Evolutionary conservation across 1,140 invertebrate genomes (phyloP).

Genomic region (Bacillus rossius): DNA sequence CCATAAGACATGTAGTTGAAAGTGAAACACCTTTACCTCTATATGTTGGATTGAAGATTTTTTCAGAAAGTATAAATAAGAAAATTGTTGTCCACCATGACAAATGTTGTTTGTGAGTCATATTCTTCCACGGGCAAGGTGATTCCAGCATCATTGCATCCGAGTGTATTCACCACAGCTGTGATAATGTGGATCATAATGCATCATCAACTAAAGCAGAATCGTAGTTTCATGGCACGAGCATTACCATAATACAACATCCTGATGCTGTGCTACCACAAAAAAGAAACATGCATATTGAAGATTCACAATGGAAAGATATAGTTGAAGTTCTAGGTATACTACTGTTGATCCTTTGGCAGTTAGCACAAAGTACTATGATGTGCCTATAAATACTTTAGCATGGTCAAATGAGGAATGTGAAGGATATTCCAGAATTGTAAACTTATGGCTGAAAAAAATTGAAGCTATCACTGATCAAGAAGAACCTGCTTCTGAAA

Average conservation of each 20-base stretch:
- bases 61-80: no score
- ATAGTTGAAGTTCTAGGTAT: not conserved
- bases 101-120: no score
- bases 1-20: no score
- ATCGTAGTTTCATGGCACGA: not conserved
- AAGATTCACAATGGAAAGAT: not conserved
- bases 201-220: not conserved
- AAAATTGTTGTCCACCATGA: no score
- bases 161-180: conserved; percentile 2
- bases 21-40: no score
- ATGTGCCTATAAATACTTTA: not conserved
- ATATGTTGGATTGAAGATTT: no score
- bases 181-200: conserved; percentile 4
- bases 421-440: not conserved
- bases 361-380: not conserved
- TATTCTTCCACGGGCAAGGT: no score
- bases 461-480: no score
- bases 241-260: conserved; percentile 4
- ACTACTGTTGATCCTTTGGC: not conserved
- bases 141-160: no score
- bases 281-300: not conserved
- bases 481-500: not conserved
- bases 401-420: not conserved
- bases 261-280: not conserved
- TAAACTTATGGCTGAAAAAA: no score